Evolutionary conservation across 2,888 invertebrate species (phyloP).

Genomic region (Tinea pellionella): DNA sequence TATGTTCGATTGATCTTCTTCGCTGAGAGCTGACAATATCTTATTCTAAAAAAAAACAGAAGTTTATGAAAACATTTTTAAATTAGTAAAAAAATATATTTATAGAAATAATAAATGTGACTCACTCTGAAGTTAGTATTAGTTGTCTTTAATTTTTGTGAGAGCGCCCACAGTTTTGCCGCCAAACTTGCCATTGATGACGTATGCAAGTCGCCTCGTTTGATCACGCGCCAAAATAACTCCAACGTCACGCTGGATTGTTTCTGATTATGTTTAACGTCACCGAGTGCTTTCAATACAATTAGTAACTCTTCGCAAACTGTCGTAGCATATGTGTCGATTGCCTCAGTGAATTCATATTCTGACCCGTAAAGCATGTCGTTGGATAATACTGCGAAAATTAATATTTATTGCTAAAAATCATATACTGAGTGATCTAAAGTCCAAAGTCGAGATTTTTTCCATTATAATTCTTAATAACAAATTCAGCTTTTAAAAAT

Average conservation of each 20-base stretch:
- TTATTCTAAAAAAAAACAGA: background rate
- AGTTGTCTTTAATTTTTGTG: conserved; percentile 63
- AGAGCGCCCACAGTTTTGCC: conserved; percentile 84
- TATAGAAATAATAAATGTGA: no score
- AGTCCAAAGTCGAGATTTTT: no score
- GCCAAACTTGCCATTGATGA: conserved; percentile 76
- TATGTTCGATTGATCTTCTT: background rate
- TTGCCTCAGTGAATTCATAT: conserved; percentile 83
- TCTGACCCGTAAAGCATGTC: conserved; percentile 92
- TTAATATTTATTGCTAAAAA: no score
- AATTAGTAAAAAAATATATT: no score
- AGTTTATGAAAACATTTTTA: no score
- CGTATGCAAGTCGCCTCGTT: conserved; percentile 73
- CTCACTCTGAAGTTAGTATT: conserved; percentile 10
- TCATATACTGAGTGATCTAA: no score
- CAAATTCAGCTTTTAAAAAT: no score
- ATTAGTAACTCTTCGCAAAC: conserved; percentile 81
- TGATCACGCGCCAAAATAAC: conserved; percentile 74
- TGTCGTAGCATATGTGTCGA: conserved; percentile 81
- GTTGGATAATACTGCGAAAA: conserved; percentile 83
- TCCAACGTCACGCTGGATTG: conserved; percentile 82
- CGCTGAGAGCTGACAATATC: background rate
- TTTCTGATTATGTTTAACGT: conserved; percentile 72
- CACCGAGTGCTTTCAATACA: conserved; percentile 77
- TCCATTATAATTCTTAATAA: no score